Conservation (phyloP, 2,797 vertebrate species). For the Acomys russatus region DNA sequence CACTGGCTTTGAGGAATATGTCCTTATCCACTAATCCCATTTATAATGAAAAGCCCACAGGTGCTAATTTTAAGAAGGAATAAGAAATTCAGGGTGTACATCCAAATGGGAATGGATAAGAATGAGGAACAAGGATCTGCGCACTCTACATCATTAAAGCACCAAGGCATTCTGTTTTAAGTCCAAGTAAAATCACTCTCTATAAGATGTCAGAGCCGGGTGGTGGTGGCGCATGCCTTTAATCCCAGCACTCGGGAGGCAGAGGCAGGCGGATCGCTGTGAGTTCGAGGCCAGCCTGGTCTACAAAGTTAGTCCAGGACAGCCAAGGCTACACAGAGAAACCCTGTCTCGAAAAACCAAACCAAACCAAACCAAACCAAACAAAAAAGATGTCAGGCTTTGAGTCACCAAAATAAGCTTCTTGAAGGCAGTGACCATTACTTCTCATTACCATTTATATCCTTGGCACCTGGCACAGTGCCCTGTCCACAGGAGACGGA, state of each 20-base stretch:
- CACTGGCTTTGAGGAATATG: conserved; percentile 43
- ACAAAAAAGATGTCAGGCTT: not conserved
- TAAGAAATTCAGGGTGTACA: not conserved
- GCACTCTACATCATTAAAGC: not conserved
- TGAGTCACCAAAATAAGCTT: conserved; percentile 61
- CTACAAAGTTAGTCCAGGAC: too few species aligned
- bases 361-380: too few species aligned
- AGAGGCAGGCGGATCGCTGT: too few species aligned
- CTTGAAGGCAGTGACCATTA: not conserved
- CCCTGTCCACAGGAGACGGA: not conserved
- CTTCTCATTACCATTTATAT: not conserved
- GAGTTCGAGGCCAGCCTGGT: too few species aligned
- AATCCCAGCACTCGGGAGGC: too few species aligned
- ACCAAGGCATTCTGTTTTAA: conserved; percentile 11
- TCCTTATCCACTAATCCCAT: conserved; percentile 13
- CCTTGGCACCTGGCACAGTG: conserved; percentile 15
- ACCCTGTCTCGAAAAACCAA: too few species aligned
- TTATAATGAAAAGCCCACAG: conserved; percentile 43
- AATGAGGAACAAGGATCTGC: not conserved
- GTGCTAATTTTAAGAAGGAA: conserved; percentile 44
- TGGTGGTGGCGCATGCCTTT: too few species aligned
- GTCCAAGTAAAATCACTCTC: not conserved
- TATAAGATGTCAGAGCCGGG: conserved; percentile 19
- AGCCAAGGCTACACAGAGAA: too few species aligned
- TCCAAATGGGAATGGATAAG: not conserved